phyloP scores from a whole-genome alignment of 2,113 vertebrate genomes.

The Riparia riparia region DNA sequence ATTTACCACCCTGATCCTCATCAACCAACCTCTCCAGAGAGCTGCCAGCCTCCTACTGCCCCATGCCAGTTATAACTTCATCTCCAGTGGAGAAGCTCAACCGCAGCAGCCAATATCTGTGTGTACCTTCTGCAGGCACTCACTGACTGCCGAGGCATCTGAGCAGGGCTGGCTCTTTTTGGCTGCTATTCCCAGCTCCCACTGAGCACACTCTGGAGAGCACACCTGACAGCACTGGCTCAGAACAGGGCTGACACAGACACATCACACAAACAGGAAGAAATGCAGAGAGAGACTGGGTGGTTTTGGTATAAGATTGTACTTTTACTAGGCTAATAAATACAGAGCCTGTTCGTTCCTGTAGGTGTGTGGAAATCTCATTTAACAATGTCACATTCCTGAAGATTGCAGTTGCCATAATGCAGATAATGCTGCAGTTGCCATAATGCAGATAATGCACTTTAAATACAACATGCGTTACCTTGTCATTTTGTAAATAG shows the following conservation, averaged over 20 bases:
- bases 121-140: not conserved
- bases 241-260: conserved; percentile 37
- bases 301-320: conserved; percentile 49
- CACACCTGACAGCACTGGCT: conserved; percentile 16
- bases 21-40: not conserved
- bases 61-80: not conserved
- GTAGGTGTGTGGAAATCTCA: conserved; percentile 53
- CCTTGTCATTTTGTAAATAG: not conserved
- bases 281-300: not conserved
- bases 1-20: not conserved
- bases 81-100: not conserved
- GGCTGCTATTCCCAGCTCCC: conserved; percentile 12
- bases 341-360: conserved; percentile 42
- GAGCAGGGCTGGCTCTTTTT: not conserved
- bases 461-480: not conserved
- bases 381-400: conserved; percentile 56
- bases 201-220: conserved; percentile 16
- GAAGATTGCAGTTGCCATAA: conserved; percentile 13
- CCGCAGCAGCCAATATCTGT: not conserved
- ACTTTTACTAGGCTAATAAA: conserved; percentile 62
- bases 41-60: not conserved
- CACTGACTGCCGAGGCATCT: not conserved
- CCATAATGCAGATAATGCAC: not conserved
- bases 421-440: not conserved
- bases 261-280: conserved; percentile 51